Conservation (phyloP, 2,888 invertebrate species). For the Cosmia pyralina region DNA sequence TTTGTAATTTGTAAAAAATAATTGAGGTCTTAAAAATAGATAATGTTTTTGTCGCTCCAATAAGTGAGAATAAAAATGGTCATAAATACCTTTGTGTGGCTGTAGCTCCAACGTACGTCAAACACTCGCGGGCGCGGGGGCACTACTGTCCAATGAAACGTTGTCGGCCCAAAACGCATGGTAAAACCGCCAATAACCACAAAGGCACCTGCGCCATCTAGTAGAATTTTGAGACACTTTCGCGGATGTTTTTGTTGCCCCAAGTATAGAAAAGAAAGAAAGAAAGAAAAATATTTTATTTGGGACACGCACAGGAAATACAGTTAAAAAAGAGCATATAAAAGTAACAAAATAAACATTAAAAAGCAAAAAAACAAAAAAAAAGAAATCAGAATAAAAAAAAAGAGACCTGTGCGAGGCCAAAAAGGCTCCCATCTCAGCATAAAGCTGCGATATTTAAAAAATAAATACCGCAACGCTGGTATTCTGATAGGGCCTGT, state of each 20-base stretch:
- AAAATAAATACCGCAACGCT: too few relatives aligned
- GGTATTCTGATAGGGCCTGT: too few relatives aligned
- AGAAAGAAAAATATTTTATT: too few relatives aligned
- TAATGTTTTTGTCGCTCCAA: not conserved
- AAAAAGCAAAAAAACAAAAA: too few relatives aligned
- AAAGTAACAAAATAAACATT: too few relatives aligned
- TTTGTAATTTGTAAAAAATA: not conserved
- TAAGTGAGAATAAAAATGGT: not conserved
- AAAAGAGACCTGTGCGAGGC: too few relatives aligned
- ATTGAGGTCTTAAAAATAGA: not conserved
- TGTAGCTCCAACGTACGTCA: conserved; percentile 5
- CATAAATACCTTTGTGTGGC: conserved; percentile 4
- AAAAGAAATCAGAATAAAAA: too few relatives aligned
- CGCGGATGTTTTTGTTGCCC: conserved; percentile 8
- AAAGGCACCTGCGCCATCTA: conserved; percentile 2
- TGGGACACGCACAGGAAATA: too few relatives aligned
- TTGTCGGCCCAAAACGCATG: conserved; percentile 7
- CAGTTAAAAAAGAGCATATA: too few relatives aligned
- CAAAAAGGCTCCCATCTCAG: too few relatives aligned
- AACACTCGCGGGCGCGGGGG: not conserved
- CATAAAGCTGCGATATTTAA: too few relatives aligned
- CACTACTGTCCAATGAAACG: conserved; percentile 7
- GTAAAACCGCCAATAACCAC: not conserved
- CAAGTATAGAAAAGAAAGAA: too few relatives aligned
- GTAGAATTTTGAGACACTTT: conserved; percentile 1